Evolutionary conservation across 2,888 invertebrate species (phyloP).

Genomic region (Lepas anatifera): DNA sequence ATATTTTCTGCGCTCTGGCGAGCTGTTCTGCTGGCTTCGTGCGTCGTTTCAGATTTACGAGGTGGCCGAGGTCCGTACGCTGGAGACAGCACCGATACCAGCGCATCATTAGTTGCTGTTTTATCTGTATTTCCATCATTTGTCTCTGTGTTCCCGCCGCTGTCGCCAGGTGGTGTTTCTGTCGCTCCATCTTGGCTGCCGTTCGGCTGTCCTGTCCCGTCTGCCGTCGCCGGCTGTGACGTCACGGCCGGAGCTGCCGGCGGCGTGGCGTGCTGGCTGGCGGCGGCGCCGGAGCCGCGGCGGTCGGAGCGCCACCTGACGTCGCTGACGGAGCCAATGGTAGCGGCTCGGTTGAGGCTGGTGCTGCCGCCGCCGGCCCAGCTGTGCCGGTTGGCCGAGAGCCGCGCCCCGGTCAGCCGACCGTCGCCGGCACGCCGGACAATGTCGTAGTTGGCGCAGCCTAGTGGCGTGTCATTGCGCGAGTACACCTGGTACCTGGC

Average conservation of each 20-base stretch:
- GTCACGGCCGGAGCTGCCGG: background rate
- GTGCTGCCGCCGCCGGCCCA: background rate
- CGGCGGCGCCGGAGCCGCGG: background rate
- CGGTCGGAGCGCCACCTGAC: background rate
- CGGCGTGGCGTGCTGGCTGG: background rate
- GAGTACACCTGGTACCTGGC: slow-evolving; percentile 1
- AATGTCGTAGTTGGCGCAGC: background rate
- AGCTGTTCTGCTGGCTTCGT: too few species aligned
- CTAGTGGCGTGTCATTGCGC: background rate
- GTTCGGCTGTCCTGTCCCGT: too few species aligned
- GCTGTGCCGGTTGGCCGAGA: background rate
- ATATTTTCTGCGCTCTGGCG: too few species aligned
- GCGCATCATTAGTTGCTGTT: too few species aligned
- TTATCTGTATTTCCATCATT: too few species aligned
- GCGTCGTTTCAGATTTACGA: too few species aligned
- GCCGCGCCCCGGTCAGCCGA: background rate
- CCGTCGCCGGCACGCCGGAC: background rate
- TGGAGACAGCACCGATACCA: too few species aligned
- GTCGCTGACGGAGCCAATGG: background rate
- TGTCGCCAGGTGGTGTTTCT: too few species aligned
- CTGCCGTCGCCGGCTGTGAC: too few species aligned
- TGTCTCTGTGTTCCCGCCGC: too few species aligned
- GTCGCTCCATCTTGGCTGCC: too few species aligned
- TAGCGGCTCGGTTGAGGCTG: background rate
- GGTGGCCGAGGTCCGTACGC: too few species aligned